phyloP scores from a whole-genome alignment of 1,140 invertebrate species.

The Sinella curviseta region DNA sequence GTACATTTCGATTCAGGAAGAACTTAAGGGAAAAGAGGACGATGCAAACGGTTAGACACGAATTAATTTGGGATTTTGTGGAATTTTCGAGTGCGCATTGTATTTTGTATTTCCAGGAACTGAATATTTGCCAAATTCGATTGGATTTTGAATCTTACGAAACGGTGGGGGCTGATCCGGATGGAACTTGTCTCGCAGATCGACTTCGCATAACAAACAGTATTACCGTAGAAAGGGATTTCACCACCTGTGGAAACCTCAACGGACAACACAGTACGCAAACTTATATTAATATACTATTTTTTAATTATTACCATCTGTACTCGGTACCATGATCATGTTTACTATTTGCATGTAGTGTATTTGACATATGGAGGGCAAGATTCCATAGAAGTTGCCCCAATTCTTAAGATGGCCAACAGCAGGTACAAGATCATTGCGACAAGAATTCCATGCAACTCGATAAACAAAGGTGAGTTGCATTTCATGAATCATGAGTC shows the following conservation, averaged over 20 bases:
- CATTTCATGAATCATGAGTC: neutral
- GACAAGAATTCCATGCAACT: conserved; percentile 5
- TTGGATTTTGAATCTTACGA: neutral
- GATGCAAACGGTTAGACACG: too few species aligned
- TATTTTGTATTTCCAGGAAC: conserved; percentile 5
- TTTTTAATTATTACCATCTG: neutral
- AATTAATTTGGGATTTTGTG: too few species aligned
- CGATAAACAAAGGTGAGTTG: neutral
- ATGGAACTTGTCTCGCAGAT: neutral
- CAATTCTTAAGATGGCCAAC: neutral
- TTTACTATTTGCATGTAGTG: neutral
- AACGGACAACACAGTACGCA: neutral
- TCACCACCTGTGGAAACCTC: neutral
- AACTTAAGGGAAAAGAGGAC: too few species aligned
- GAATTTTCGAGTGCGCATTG: neutral
- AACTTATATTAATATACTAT: neutral
- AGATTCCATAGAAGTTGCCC: neutral
- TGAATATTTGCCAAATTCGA: conserved; percentile 12
- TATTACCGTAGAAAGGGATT: neutral
- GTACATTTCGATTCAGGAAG: neutral
- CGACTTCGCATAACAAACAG: neutral
- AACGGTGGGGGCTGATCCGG: neutral
- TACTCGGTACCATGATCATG: neutral
- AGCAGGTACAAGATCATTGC: neutral
- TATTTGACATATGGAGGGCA: neutral